A percentile compares a stretch with the other conserved stretches of the same genome.
Conservation (phyloP, 2,113 vertebrate genomes). For the Ramphastos sulfuratus region DNA sequence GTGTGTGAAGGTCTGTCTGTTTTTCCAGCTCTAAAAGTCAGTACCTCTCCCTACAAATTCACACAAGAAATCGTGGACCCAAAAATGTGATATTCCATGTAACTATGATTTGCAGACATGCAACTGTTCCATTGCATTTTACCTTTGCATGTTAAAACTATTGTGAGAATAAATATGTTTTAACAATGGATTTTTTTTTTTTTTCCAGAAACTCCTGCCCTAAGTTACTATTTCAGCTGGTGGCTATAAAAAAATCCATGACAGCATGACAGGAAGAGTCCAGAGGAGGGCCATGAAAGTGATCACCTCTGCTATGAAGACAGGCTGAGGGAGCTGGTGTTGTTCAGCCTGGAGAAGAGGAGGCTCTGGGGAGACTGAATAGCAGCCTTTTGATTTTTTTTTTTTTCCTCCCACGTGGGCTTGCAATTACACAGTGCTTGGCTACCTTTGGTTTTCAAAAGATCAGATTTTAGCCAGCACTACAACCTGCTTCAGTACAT, state of each 20-base stretch:
- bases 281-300: no score
- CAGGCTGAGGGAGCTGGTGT: no score
- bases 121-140: not conserved
- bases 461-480: not conserved
- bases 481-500: not conserved
- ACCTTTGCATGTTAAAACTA: no score
- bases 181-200: no score
- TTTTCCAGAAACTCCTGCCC: no score
- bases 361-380: no score
- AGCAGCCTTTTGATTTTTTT: not conserved
- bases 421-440: not conserved
- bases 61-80: not conserved
- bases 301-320: no score
- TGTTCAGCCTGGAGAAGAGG: no score
- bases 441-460: not conserved
- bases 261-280: no score
- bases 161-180: no score
- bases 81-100: not conserved
- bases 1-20: not conserved
- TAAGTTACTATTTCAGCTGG: no score
- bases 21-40: not conserved
- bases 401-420: not conserved
- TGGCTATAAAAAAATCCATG: no score
- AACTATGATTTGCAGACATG: not conserved
- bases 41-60: not conserved